A percentile compares a stretch with the other conserved stretches of the same genome.
These are phyloP conservation scores for Tetheella fluctuosa DNA, from an alignment of 2,888 invertebrate genomes.

Conservation along the genomic window DNA sequence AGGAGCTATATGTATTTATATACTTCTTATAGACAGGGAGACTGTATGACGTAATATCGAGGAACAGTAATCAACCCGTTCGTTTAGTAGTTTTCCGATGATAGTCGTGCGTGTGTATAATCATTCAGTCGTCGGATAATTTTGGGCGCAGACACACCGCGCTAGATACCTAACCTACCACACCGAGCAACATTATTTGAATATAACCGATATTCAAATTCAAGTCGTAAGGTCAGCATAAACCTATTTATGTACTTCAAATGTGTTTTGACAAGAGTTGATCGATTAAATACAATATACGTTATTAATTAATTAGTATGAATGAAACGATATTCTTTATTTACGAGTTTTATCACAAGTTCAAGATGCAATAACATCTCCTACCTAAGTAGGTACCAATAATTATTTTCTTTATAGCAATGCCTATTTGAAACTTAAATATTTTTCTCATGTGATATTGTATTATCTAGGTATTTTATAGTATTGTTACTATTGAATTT, in stretches of 20 bases:
- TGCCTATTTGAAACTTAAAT: not conserved
- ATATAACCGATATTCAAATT: conserved; percentile 4
- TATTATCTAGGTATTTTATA: not conserved
- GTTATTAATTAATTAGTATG: conserved; percentile 10
- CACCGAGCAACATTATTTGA: conserved; percentile 6
- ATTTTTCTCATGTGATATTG: not conserved
- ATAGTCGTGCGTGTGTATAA: conserved; percentile 22
- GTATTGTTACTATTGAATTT: not conserved
- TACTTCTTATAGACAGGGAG: not conserved
- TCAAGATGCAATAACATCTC: not conserved
- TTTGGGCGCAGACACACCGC: conserved; percentile 49
- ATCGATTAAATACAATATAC: not conserved
- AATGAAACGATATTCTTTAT: conserved; percentile 17
- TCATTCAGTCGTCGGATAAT: conserved; percentile 49
- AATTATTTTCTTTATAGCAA: not conserved
- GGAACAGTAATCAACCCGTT: conserved; percentile 17
- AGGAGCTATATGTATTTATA: not conserved
- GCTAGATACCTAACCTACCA: conserved; percentile 18
- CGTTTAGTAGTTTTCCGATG: conserved; percentile 50
- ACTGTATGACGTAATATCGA: conserved; percentile 28
- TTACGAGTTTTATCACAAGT: conserved; percentile 3
- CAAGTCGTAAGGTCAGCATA: conserved; percentile 6
- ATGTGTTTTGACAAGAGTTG: not conserved
- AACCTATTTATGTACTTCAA: not conserved
- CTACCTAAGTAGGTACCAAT: no score